Evolutionary conservation across 2,888 invertebrate genomes (phyloP), one percentile per base, ranked within the genome.

Genomic region (Machimus rusticus): DNA sequence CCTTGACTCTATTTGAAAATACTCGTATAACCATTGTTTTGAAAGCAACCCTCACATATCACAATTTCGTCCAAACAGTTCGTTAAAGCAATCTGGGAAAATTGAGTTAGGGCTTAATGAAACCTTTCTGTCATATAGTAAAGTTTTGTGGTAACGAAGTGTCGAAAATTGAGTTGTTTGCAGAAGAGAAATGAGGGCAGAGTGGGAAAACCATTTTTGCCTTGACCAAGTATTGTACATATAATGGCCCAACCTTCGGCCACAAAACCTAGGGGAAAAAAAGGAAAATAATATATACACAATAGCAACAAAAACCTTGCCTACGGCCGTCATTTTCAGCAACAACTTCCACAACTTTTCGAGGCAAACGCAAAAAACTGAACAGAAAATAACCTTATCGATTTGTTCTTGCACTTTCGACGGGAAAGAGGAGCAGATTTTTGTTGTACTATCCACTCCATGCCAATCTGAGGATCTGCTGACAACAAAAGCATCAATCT

Each of bases 131-230:
- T 66, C 66, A 66, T 66, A 66, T 8, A 51, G 28, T 66, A 28
- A 66, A 76, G 76, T 31, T 19, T n/a, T 78, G 78, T 43, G 39
- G 78, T 23, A 12, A 43, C 16, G 43, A 78, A 78, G 43, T 78
- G 78, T 78, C 78, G 78, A 78, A 77, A 78, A 78, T 78, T 78
- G 78, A 78, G 39, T 78, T 78, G 78, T 78, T 78, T 78, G 37
- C 76, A 43, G 14, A 37, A 43, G 39, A 23, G 39, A 78, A 78
- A 43, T 78, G 23, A 43, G 43, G 78, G 19, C 43, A 43, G 78
- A 43, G 2, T n/a, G 23, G 43, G 43, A 28, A n/a, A 39, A 78
- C 12, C 14, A 37, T 23, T 66, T 66, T 78, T 78, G 39, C 78
- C 78, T 19, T 78, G 78, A 78, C 78, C 37, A 34, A 43, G 23